Evolutionary conservation across 1,140 invertebrate species (phyloP).

Genomic region (Hermatobates lingyangjiaoensis): DNA sequence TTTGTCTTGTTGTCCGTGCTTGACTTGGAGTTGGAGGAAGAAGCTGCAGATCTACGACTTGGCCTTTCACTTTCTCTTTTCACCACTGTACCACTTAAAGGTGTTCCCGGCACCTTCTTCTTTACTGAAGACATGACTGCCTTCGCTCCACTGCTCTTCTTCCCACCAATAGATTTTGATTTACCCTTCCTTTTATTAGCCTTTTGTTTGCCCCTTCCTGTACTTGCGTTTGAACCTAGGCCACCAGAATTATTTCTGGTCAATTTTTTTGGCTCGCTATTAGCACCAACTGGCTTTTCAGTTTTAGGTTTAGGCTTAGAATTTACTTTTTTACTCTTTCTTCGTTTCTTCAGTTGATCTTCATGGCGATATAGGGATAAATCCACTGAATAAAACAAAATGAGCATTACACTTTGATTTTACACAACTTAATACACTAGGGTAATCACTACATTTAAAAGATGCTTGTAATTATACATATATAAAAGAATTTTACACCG

Average conservation of each 20-base stretch:
- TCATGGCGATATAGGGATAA: slow-evolving; percentile 59
- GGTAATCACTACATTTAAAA: background rate
- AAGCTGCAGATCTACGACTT: background rate
- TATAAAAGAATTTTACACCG: background rate
- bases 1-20: slow-evolving; percentile 10
- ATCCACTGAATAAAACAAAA: slow-evolving; percentile 39
- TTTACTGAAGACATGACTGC: slow-evolving; percentile 9
- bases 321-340: slow-evolving; percentile 22
- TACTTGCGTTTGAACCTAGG: no score
- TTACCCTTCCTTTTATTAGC: slow-evolving; percentile 5
- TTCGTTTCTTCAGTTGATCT: slow-evolving; percentile 45
- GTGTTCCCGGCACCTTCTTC: slow-evolving; percentile 8
- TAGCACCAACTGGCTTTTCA: background rate
- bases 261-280: slow-evolving; percentile 10
- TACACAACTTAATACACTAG: background rate
- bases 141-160: slow-evolving; percentile 10
- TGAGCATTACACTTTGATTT: background rate
- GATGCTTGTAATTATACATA: background rate
- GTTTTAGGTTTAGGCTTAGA: background rate
- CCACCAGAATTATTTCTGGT: slow-evolving; percentile 2
- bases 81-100: slow-evolving; percentile 1
- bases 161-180: slow-evolving; percentile 9
- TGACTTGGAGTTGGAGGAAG: background rate
- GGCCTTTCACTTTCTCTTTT: no score
- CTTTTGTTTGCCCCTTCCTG: background rate